These are phyloP conservation scores for Pseudachorutes palmiensis DNA, from an alignment of 1,140 invertebrate species.

Conservation along the genomic window DNA sequence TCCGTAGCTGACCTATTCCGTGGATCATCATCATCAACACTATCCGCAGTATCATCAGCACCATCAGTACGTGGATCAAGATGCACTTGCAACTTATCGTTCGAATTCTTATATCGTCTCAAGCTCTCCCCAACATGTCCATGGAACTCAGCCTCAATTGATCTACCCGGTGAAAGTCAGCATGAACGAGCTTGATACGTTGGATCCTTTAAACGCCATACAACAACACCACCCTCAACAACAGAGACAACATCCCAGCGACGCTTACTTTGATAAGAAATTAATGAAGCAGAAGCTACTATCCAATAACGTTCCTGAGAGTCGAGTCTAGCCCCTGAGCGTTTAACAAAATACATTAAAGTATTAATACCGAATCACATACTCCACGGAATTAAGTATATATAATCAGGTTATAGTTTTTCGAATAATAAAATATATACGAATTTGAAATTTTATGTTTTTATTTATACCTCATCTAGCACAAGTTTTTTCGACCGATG, in stretches of 20 bases:
- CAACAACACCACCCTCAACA: constrained; percentile 6
- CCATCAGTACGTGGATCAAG: constrained; percentile 8
- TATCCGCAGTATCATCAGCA: constrained; percentile 18
- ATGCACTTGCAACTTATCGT: neutral
- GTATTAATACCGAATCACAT: neutral
- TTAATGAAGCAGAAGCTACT: constrained; percentile 38
- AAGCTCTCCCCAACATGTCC: constrained; percentile 17
- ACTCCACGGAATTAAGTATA: too few species aligned
- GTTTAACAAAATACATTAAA: neutral
- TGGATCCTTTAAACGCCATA: constrained; percentile 13
- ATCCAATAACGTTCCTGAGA: constrained; percentile 37
- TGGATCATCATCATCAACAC: constrained; percentile 4
- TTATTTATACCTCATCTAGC: too few species aligned
- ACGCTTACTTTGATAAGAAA: constrained; percentile 37
- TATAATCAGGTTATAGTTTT: too few species aligned
- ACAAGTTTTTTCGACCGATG: neutral
- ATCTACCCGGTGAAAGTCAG: constrained; percentile 5
- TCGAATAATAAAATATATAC: too few species aligned
- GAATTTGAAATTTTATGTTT: too few species aligned
- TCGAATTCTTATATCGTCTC: constrained; percentile 17
- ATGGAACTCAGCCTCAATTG: constrained; percentile 16
- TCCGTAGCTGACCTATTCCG: neutral
- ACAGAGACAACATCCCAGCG: constrained; percentile 20
- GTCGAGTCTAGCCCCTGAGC: constrained; percentile 30
- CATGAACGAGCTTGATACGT: constrained; percentile 37